Conservation (phyloP, 2,797 vertebrate species). For the Acrocephalus scirpaceus region DNA sequence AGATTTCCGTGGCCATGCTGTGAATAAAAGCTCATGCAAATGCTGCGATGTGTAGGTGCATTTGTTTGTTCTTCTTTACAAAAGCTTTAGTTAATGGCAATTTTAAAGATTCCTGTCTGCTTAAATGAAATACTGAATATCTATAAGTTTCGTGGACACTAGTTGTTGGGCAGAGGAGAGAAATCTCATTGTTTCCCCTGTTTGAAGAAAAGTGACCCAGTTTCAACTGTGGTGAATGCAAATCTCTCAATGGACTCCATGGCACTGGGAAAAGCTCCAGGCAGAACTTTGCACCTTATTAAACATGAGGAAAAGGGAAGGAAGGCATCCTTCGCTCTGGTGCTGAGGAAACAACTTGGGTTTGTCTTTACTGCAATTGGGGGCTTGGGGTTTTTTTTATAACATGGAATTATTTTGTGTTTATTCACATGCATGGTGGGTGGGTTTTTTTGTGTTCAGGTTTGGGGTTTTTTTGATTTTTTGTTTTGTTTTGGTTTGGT, state of each 20-base stretch:
- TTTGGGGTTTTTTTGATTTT: too few relatives aligned
- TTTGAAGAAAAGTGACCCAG: not conserved
- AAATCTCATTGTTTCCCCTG: not conserved
- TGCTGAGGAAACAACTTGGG: not conserved
- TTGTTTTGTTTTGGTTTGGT: too few relatives aligned
- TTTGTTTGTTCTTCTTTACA: not conserved
- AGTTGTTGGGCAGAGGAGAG: not conserved
- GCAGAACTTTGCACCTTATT: not conserved
- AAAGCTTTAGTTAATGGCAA: not conserved
- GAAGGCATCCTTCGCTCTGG: not conserved
- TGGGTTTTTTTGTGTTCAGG: not conserved
- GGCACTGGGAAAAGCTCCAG: not conserved
- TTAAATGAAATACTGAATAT: not conserved
- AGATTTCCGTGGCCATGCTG: fast-evolving
- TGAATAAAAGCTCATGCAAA: not conserved
- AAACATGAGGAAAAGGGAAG: not conserved
- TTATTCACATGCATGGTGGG: not conserved
- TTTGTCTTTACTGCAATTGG: not conserved
- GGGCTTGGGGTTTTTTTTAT: fast-evolving
- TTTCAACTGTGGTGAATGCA: not conserved
- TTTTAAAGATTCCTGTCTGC: not conserved
- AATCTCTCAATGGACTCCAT: not conserved
- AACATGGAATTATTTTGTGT: not conserved
- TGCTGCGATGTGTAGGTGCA: not conserved
- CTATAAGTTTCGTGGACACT: not conserved